Evolutionary conservation across 30 jellyfish, hydroid and myxozoan species (phyloP).

Genomic region (Calvadosia cruxmelitensis): DNA sequence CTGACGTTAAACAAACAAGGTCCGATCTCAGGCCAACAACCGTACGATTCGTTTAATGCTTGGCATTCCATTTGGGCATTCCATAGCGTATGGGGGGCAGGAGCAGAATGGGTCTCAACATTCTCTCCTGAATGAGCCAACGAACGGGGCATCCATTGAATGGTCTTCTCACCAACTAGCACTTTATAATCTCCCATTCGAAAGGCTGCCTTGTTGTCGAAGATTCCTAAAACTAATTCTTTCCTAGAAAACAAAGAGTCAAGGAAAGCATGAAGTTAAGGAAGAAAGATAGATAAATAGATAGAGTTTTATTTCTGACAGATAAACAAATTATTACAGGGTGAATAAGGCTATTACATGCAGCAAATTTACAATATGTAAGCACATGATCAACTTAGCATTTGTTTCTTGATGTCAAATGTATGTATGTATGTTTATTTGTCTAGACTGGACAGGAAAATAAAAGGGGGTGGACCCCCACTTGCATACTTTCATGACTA

Average conservation of each 20-base stretch:
- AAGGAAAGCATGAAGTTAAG: too few species aligned
- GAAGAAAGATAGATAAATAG: too few species aligned
- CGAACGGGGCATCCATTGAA: constrained; percentile 28
- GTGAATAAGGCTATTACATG: too few species aligned
- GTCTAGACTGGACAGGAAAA: too few species aligned
- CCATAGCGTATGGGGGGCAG: constrained; percentile 70
- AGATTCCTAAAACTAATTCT: constrained; percentile 71
- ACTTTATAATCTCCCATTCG: constrained; percentile 89
- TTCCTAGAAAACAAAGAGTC: constrained; percentile 30
- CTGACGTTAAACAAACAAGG: constrained; percentile 95
- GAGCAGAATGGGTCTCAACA: constrained; percentile 28
- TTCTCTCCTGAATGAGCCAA: neutral
- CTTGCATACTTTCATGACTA: too few species aligned
- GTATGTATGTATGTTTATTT: too few species aligned
- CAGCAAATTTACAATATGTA: too few species aligned
- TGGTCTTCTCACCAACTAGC: constrained; percentile 41
- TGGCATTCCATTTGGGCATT: constrained; percentile 72
- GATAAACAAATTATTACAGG: too few species aligned
- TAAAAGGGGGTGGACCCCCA: too few species aligned
- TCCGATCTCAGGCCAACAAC: constrained; percentile 91
- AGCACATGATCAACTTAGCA: too few species aligned
- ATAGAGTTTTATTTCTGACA: too few species aligned
- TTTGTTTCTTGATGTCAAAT: too few species aligned
- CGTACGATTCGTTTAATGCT: constrained; percentile 60
- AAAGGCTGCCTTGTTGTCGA: constrained; percentile 81